Conservation (phyloP, 1,140 invertebrate species). For the Sinella curviseta region DNA sequence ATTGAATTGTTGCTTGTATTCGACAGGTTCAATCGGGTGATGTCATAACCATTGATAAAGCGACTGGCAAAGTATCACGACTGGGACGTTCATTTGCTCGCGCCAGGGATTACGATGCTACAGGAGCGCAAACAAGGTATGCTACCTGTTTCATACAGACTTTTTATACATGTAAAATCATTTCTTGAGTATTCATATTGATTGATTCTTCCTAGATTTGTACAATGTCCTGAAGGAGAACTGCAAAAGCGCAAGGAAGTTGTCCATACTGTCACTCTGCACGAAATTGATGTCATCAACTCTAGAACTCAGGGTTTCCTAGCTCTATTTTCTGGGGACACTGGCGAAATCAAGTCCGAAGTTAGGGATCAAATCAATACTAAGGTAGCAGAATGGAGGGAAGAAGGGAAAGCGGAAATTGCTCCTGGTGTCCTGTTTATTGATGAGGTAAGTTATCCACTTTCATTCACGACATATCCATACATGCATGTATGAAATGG, state of each 20-base stretch:
- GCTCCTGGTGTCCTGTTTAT: slow-evolving; percentile 93
- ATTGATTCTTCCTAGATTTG: slow-evolving; percentile 79
- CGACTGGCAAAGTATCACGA: slow-evolving; percentile 93
- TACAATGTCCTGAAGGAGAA: slow-evolving; percentile 98
- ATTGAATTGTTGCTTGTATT: neutral
- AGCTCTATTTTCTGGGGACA: slow-evolving; percentile 95
- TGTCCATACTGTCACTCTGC: slow-evolving; percentile 96
- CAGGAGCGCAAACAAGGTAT: slow-evolving; percentile 73
- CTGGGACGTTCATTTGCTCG: slow-evolving; percentile 92
- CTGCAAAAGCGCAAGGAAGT: slow-evolving; percentile 98
- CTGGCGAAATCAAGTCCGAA: slow-evolving; percentile 97
- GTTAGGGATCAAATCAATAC: slow-evolving; percentile 97
- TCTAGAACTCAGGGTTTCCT: slow-evolving; percentile 95
- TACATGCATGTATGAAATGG: no score
- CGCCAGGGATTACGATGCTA: slow-evolving; percentile 96
- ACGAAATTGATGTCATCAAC: slow-evolving; percentile 98
- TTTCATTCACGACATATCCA: no score
- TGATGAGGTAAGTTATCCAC: slow-evolving; percentile 67
- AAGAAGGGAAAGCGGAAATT: slow-evolving; percentile 98
- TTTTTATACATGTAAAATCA: neutral
- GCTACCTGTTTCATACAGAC: neutral
- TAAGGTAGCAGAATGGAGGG: slow-evolving; percentile 98
- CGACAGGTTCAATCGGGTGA: slow-evolving; percentile 82
- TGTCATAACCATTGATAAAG: slow-evolving; percentile 96
- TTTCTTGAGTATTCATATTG: no score